Percentiles rank a stretch among this genome's conserved stretches.
Conservation (phyloP, 2,888 invertebrate species). For the Eristalis intricaria region DNA sequence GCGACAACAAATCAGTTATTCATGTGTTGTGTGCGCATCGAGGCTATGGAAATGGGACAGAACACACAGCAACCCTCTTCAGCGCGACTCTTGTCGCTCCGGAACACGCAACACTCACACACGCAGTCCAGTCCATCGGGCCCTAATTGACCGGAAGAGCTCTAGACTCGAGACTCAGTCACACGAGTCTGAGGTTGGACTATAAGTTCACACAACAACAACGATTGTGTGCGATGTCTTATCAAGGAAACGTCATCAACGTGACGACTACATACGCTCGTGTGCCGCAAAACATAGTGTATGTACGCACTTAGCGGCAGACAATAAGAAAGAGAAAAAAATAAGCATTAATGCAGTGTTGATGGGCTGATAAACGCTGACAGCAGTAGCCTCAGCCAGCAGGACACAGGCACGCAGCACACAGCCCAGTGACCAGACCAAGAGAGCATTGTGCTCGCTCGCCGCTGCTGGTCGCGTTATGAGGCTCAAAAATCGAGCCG, state of each 20-base stretch:
- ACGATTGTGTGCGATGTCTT: slow-evolving; percentile 39
- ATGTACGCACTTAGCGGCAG: slow-evolving; percentile 5
- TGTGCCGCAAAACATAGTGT: neutral
- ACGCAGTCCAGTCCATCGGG: neutral
- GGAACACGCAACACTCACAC: slow-evolving; percentile 26
- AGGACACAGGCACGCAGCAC: neutral
- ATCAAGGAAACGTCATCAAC: slow-evolving; percentile 60
- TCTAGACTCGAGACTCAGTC: slow-evolving; percentile 31
- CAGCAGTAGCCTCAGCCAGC: slow-evolving; percentile 39
- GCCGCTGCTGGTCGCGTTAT: slow-evolving; percentile 43
- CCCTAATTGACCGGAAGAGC: slow-evolving; percentile 23
- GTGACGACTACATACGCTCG: neutral
- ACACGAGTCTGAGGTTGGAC: slow-evolving; percentile 40
- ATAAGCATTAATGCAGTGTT: slow-evolving; percentile 59
- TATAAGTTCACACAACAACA: slow-evolving; percentile 37
- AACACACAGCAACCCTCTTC: neutral
- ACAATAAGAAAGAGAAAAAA: slow-evolving; percentile 11
- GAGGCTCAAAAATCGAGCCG: slow-evolving; percentile 48
- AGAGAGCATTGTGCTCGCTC: slow-evolving; percentile 16
- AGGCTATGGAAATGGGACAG: slow-evolving; percentile 11
- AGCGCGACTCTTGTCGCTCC: neutral
- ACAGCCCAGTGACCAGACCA: slow-evolving; percentile 4
- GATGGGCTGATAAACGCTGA: slow-evolving; percentile 68
- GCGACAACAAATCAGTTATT: slow-evolving; percentile 69
- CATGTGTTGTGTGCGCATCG: slow-evolving; percentile 45